Percentiles rank a stretch among this genome's conserved stretches.
These are phyloP conservation scores for Sebastes jordani DNA, from an alignment of 2,797 vertebrate genomes.

Conservation along the genomic window DNA sequence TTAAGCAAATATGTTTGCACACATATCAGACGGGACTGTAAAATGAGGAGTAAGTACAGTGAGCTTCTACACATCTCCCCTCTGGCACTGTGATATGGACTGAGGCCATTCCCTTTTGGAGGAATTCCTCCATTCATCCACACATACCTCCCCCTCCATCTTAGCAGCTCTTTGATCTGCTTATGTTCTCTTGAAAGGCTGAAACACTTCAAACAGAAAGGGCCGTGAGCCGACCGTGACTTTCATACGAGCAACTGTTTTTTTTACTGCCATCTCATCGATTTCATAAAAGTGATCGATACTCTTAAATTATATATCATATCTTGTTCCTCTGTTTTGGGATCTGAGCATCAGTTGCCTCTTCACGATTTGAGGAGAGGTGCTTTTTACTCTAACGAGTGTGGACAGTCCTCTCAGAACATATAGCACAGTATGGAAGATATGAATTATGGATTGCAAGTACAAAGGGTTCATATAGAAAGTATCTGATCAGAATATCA, in stretches of 20 bases:
- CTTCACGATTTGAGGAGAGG: slow-evolving; percentile 50
- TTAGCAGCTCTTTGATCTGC: slow-evolving; percentile 80
- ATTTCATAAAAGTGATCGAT: slow-evolving; percentile 80
- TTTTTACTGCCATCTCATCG: slow-evolving; percentile 57
- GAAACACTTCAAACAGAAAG: slow-evolving; percentile 78
- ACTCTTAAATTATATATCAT: slow-evolving; percentile 78
- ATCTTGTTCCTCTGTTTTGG: slow-evolving; percentile 67
- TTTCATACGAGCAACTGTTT: slow-evolving; percentile 65
- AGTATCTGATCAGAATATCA: slow-evolving; percentile 64
- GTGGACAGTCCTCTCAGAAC: slow-evolving; percentile 52
- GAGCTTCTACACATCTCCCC: slow-evolving; percentile 24
- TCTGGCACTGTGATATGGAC: slow-evolving; percentile 37
- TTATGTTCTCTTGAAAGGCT: slow-evolving; percentile 78
- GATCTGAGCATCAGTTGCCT: slow-evolving; percentile 61
- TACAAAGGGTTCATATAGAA: slow-evolving; percentile 62
- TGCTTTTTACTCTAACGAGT: slow-evolving; percentile 64
- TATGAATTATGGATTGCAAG: slow-evolving; percentile 72
- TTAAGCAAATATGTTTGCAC: slow-evolving; percentile 1
- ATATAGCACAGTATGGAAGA: slow-evolving; percentile 42
- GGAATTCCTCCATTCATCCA: slow-evolving; percentile 72
- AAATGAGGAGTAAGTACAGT: slow-evolving; percentile 13
- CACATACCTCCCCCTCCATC: slow-evolving; percentile 67
- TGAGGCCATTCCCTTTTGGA: slow-evolving; percentile 61
- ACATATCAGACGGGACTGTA: background rate
- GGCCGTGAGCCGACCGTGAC: slow-evolving; percentile 57